Conservation (phyloP, 2,797 vertebrate species). For the Brachyrhaphis roseni region DNA sequence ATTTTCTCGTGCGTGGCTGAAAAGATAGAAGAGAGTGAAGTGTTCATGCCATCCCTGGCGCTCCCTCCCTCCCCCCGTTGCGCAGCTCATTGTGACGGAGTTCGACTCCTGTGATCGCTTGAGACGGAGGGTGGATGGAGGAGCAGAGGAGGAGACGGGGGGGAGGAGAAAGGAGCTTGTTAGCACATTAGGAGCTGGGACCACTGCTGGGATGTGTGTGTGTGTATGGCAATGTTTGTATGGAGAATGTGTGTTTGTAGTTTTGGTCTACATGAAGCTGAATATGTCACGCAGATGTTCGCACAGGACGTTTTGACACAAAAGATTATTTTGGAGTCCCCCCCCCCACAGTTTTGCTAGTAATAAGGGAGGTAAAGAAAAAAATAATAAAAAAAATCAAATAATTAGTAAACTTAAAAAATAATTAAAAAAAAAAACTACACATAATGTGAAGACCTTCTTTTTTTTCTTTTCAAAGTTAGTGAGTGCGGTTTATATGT, state of each 20-base stretch:
- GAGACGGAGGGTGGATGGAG: constrained; percentile 86
- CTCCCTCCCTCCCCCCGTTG: constrained; percentile 84
- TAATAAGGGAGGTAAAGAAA: too few relatives aligned
- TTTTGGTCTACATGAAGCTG: not conserved
- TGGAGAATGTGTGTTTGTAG: constrained; percentile 10
- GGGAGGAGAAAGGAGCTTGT: constrained; percentile 94
- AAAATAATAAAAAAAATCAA: too few relatives aligned
- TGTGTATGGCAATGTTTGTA: constrained; percentile 25
- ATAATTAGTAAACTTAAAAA: too few relatives aligned
- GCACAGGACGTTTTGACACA: too few relatives aligned
- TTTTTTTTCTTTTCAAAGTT: too few relatives aligned
- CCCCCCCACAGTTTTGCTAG: too few relatives aligned
- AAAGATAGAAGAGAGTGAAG: constrained; percentile 85
- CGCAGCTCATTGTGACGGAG: constrained; percentile 90
- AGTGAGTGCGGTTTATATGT: too few relatives aligned
- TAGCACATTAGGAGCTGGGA: constrained; percentile 91
- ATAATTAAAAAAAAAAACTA: too few relatives aligned
- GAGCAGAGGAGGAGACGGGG: constrained; percentile 89
- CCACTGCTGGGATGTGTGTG: constrained; percentile 47
- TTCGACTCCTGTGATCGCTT: constrained; percentile 91
- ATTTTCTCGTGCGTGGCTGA: constrained; percentile 93
- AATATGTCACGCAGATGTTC: not conserved
- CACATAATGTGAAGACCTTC: too few relatives aligned
- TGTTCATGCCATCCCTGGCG: constrained; percentile 85
- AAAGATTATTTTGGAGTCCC: too few relatives aligned